Percentiles rank a stretch among this genome's conserved stretches.
Conservation (phyloP, 92 coral and sea anemone genomes). For the Micromussa lordhowensis region DNA sequence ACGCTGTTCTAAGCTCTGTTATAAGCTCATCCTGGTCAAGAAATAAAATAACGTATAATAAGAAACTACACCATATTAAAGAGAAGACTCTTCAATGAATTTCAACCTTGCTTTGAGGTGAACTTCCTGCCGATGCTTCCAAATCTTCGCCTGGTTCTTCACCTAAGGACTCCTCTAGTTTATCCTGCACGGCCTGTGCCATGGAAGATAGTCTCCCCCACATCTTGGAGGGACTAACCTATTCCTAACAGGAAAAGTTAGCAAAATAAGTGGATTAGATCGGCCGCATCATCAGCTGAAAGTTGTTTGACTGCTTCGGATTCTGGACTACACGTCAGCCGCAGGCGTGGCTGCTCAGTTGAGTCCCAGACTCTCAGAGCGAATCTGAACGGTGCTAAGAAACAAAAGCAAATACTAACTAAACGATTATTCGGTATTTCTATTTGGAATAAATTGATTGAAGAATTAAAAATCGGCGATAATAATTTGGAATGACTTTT, state of each 20-base stretch:
- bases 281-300: constrained; percentile 38
- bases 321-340: constrained; percentile 48
- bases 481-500: too few species aligned
- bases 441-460: too few species aligned
- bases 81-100: constrained; percentile 1
- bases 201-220: constrained; percentile 95
- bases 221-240: constrained; percentile 66
- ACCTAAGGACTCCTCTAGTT: constrained; percentile 88
- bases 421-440: too few species aligned
- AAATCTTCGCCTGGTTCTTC: constrained; percentile 73
- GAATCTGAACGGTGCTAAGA: too few species aligned
- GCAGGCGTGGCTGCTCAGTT: constrained; percentile 36
- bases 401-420: too few species aligned
- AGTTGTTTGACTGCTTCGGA: background rate
- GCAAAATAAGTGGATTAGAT: background rate
- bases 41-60: background rate
- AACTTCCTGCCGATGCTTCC: constrained; percentile 44
- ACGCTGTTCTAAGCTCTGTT: constrained; percentile 65
- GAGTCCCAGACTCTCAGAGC: background rate
- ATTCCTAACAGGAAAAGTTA: background rate
- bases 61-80: background rate
- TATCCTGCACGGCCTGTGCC: constrained; percentile 93
- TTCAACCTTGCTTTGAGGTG: constrained; percentile 18
- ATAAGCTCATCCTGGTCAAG: constrained; percentile 44
- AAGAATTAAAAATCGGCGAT: too few species aligned